phyloP scores from a whole-genome alignment of 2,888 invertebrate genomes.

The Mythimna vitellina region DNA sequence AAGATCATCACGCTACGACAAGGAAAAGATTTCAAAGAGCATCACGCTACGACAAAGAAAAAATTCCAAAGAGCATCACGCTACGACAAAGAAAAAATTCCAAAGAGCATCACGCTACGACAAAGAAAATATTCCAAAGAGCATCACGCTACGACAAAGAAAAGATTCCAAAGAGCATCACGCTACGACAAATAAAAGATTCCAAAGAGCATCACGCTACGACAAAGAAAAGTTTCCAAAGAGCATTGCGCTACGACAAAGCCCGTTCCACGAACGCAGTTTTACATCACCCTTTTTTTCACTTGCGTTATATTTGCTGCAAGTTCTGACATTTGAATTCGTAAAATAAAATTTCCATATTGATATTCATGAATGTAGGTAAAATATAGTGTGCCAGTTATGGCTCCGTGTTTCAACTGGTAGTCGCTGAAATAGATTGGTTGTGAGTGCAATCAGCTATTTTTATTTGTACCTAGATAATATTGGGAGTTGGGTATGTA shows the following conservation, averaged over 20 bases:
- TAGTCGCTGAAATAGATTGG: conserved; percentile 15
- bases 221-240: too few relatives aligned
- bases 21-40: too few relatives aligned
- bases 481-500: not conserved
- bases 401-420: conserved; percentile 9
- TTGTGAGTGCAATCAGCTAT: conserved; percentile 34
- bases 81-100: too few relatives aligned
- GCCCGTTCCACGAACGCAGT: not conserved
- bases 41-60: too few relatives aligned
- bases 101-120: too few relatives aligned
- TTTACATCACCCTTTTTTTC: conserved; percentile 31
- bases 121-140: too few relatives aligned
- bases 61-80: too few relatives aligned
- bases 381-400: conserved; percentile 46
- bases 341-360: conserved; percentile 57
- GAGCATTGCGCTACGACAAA: not conserved
- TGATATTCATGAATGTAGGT: conserved; percentile 42
- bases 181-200: too few relatives aligned
- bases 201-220: too few relatives aligned
- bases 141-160: too few relatives aligned
- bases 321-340: conserved; percentile 49
- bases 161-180: too few relatives aligned
- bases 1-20: too few relatives aligned
- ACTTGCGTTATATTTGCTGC: conserved; percentile 45
- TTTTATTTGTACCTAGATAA: not conserved